Percentiles rank a stretch among this genome's conserved stretches.
These are phyloP conservation scores for Vireo altiloquus DNA, from an alignment of 2,113 vertebrate genomes.

Conservation along the genomic window DNA sequence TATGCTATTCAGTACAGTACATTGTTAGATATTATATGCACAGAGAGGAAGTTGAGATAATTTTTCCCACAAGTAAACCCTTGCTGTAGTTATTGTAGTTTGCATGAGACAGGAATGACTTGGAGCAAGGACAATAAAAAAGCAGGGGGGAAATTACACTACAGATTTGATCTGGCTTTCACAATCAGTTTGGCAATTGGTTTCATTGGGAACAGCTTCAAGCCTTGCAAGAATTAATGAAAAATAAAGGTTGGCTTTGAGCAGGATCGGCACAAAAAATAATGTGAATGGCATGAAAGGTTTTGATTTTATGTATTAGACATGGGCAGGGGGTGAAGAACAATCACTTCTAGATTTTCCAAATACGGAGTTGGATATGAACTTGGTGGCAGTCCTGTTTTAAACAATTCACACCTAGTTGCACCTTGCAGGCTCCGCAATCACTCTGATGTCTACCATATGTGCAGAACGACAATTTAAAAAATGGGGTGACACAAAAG, in stretches of 20 bases:
- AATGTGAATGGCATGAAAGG: neutral
- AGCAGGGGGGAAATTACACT: slow-evolving; percentile 57
- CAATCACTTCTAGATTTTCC: slow-evolving; percentile 63
- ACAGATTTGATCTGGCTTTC: slow-evolving; percentile 58
- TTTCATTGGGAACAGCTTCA: slow-evolving; percentile 59
- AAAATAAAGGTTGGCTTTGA: slow-evolving; percentile 49
- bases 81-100: slow-evolving; percentile 29
- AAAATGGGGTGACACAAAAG: slow-evolving; percentile 38
- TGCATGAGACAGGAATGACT: slow-evolving; percentile 47
- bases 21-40: neutral
- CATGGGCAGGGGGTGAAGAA: slow-evolving; percentile 26
- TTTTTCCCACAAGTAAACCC: slow-evolving; percentile 51
- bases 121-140: slow-evolving; percentile 63
- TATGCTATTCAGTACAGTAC: neutral
- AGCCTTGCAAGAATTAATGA: slow-evolving; percentile 55
- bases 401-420: slow-evolving; percentile 61
- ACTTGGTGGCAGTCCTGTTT: slow-evolving; percentile 60
- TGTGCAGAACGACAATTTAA: slow-evolving; percentile 57
- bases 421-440: slow-evolving; percentile 56
- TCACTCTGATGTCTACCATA: slow-evolving; percentile 68
- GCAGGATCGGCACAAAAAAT: slow-evolving; percentile 11
- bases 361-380: slow-evolving; percentile 31
- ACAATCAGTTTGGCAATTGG: slow-evolving; percentile 53
- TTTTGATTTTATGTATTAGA: slow-evolving; percentile 61
- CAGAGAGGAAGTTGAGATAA: slow-evolving; percentile 51